phyloP scores from a whole-genome alignment of 2,113 vertebrate species.

The Athene cunicularia region DNA sequence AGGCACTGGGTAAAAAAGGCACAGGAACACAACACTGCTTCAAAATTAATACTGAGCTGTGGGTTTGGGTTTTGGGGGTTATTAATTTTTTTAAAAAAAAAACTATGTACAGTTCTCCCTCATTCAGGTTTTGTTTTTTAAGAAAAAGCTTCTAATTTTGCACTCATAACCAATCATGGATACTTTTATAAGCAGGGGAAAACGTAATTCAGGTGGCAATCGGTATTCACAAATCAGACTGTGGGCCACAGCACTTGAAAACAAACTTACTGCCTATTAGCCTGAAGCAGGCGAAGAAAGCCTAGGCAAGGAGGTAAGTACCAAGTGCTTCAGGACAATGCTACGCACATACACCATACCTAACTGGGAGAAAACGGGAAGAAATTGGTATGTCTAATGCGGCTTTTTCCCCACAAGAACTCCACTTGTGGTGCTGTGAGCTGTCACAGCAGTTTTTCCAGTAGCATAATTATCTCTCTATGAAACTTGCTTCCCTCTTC shows the following conservation, averaged over 20 bases:
- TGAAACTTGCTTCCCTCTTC: neutral
- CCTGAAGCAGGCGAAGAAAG: neutral
- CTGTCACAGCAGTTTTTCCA: conserved; percentile 34
- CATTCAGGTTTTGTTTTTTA: neutral
- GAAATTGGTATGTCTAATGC: neutral
- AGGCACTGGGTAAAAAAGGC: neutral
- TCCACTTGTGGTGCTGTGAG: neutral
- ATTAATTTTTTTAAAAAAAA: neutral
- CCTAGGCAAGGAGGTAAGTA: neutral
- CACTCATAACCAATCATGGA: neutral
- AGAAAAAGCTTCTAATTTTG: neutral
- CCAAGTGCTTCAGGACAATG: neutral
- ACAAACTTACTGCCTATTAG: neutral
- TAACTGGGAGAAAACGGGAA: neutral
- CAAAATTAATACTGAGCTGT: neutral
- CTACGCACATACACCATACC: neutral
- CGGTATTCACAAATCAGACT: neutral
- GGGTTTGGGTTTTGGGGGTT: too few relatives aligned
- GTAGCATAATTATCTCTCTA: neutral
- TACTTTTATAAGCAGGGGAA: neutral
- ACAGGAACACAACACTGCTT: neutral
- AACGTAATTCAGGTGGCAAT: neutral
- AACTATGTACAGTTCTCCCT: neutral
- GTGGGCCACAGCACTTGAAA: neutral
- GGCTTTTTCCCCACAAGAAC: neutral